Conservation (phyloP, 2,797 vertebrate genomes). For the Rhynchotus rufescens region DNA sequence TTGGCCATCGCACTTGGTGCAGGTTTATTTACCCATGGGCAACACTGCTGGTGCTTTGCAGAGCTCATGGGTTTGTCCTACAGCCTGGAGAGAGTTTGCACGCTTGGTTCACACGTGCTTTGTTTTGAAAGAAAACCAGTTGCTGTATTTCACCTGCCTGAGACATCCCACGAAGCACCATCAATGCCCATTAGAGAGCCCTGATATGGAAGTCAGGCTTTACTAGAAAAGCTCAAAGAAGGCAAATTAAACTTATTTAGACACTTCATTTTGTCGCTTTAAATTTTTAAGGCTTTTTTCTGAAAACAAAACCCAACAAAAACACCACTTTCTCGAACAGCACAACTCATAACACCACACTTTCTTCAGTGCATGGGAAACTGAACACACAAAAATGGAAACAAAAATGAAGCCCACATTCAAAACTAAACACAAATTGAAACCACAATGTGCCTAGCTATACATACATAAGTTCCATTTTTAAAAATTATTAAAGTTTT, state of each 20-base stretch:
- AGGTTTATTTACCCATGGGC: neutral
- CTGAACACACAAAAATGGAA: neutral
- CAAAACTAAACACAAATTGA: neutral
- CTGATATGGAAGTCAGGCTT: neutral
- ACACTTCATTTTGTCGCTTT: neutral
- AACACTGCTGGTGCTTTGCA: neutral
- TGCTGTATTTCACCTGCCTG: neutral
- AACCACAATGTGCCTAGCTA: neutral
- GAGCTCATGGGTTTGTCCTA: neutral
- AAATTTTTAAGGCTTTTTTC: neutral
- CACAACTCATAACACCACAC: neutral
- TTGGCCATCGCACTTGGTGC: neutral
- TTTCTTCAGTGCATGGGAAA: neutral
- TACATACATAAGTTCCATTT: fast-evolving
- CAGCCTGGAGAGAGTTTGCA: neutral
- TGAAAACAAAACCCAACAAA: neutral
- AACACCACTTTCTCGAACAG: neutral
- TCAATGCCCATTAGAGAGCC: neutral
- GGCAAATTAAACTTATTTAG: neutral
- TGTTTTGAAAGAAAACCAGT: neutral
- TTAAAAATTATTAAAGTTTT: neutral
- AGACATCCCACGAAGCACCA: neutral
- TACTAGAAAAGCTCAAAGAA: neutral
- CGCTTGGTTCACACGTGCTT: neutral
- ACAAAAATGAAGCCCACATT: neutral